Evolutionary conservation across 2,113 vertebrate species (phyloP), one percentile per base, ranked within the genome.

Genomic region (Laticauda laticaudata): DNA sequence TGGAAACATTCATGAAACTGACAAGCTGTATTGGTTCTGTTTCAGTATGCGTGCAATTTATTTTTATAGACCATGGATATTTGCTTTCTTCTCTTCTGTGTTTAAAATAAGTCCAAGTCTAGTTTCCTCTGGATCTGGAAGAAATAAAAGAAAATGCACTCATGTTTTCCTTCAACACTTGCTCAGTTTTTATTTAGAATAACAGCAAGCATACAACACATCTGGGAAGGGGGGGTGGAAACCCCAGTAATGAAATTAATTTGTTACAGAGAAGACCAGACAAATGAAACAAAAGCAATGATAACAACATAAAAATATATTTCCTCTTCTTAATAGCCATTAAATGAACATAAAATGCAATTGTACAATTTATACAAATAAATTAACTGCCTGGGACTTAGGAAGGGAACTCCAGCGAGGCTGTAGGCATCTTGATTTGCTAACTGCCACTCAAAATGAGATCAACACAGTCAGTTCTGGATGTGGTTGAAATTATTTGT

Each of bases 301-400:
- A 93, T 93, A 93, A 87, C 88, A 86, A 86, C 92, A 87, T 93
- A 93, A 93, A 93, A 90, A 86, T 85, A 55, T 55, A 87, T 93
- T n/a, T 93, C 92, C n/a, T 86, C 89, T 90, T 93, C 56, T 93
- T 93, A 93, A 90, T 93, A 93, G 92, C 89, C 92, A 90, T 93
- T 93, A 93, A 93, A 87, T 54, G 75, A 90, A 93, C 92, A 93
- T 93, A 93, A 93, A 93, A 90, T 86, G 92, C 75, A 90, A 93
- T 90, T 2, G 69, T 61, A 87, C 88, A 64, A 90, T 90, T 93
- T 90, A 90, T 90, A 90, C 92, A 93, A 93, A 93, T 90, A 93
- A 87, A 90, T 90, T 90, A 87, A 93, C 81, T 39, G 56, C 45
- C 92, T 87, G 34, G 23, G 45, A 56, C 75, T 93, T 53, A 90